phyloP scores from a whole-genome alignment of 2,797 vertebrate genomes.

The Holocentrus rufus region DNA sequence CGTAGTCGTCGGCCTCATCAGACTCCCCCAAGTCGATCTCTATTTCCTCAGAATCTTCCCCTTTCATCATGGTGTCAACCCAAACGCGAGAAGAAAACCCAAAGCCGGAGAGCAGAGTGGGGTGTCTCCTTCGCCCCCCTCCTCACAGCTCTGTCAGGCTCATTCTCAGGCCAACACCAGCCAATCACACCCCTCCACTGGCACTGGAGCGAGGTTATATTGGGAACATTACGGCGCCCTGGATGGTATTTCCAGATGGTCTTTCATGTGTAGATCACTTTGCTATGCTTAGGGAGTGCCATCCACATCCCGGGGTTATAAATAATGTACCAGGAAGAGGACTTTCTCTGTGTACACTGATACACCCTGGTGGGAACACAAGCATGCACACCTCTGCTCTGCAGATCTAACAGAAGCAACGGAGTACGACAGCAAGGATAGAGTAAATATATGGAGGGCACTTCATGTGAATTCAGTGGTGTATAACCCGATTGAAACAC shows the following conservation, averaged over 20 bases:
- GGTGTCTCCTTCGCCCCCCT: constrained; percentile 11
- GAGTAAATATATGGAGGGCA: neutral
- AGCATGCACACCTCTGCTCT: constrained; percentile 17
- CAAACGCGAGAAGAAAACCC: constrained; percentile 41
- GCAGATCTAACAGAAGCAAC: neutral
- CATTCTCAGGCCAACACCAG: constrained; percentile 40
- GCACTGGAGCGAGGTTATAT: constrained; percentile 76
- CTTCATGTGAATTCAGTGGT: too few species aligned
- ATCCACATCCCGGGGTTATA: constrained; percentile 64
- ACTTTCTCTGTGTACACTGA: constrained; percentile 34
- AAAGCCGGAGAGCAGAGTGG: constrained; percentile 11
- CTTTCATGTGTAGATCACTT: constrained; percentile 74
- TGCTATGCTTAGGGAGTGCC: constrained; percentile 54
- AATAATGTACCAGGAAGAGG: constrained; percentile 70
- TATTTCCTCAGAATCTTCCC: constrained; percentile 69
- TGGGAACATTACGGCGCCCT: constrained; percentile 76
- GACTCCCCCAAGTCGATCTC: constrained; percentile 80
- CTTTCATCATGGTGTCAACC: constrained; percentile 61
- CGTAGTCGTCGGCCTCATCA: constrained; percentile 71
- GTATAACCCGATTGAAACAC: too few species aligned
- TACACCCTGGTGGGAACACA: constrained; percentile 20
- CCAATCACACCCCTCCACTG: constrained; percentile 46
- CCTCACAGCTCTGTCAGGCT: constrained; percentile 23
- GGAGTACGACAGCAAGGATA: neutral
- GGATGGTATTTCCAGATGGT: constrained; percentile 81